A percentile compares a stretch with the other conserved stretches of the same genome.
These are phyloP conservation scores for Eretmocerus hayati DNA, from an alignment of 2,888 invertebrate genomes.

Conservation along the genomic window DNA sequence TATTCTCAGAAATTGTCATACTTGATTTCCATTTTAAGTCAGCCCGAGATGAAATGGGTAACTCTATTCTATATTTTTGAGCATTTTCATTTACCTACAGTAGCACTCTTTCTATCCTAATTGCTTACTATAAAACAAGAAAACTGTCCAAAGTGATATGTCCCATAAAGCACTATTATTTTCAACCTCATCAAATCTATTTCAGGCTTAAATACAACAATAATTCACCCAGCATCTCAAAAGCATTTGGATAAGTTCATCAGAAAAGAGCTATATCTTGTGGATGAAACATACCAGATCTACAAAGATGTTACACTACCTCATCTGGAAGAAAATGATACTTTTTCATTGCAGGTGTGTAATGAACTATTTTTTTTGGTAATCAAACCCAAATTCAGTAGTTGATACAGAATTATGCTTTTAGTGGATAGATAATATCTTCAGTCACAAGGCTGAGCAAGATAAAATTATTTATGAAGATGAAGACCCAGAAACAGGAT, in stretches of 20 bases:
- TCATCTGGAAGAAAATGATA: conserved; percentile 62
- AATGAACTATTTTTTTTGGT: neutral
- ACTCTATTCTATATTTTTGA: too few relatives aligned
- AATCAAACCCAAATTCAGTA: conserved; percentile 26
- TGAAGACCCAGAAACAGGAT: conserved; percentile 69
- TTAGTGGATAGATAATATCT: conserved; percentile 95
- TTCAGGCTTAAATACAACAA: conserved; percentile 75
- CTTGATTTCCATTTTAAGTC: too few relatives aligned
- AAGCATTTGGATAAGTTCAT: conserved; percentile 86
- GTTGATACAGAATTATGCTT: conserved; percentile 37
- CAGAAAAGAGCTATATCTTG: conserved; percentile 63
- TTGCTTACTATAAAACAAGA: too few relatives aligned
- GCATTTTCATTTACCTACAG: too few relatives aligned
- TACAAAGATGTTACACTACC: conserved; percentile 76
- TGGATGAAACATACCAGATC: conserved; percentile 77
- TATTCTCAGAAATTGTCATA: too few relatives aligned
- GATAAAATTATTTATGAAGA: conserved; percentile 85
- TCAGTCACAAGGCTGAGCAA: conserved; percentile 83
- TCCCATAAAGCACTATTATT: too few relatives aligned
- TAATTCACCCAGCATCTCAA: conserved; percentile 89
- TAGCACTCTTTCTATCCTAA: too few relatives aligned
- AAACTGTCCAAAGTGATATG: too few relatives aligned
- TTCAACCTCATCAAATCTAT: too few relatives aligned
- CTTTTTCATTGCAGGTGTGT: conserved; percentile 72
- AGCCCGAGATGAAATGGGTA: too few relatives aligned